Base-by-base conservation (phyloP, 2,888 invertebrate species). In the Himalopsyche kuldschensis region DNA sequence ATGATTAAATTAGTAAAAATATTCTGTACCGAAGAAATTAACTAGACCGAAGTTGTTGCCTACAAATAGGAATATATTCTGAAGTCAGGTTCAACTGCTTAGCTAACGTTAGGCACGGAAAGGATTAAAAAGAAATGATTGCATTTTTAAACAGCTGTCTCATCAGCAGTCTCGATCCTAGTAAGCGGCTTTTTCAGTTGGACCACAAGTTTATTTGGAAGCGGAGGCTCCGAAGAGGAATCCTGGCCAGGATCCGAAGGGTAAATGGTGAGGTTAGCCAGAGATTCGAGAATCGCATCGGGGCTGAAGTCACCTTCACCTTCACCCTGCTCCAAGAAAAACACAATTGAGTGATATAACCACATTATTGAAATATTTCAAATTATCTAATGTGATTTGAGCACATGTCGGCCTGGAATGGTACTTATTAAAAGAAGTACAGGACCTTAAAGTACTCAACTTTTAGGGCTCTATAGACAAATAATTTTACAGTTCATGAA, bases 131-230 rank as follows among this genome's bases (percentile, higher is more conserved):
- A 27, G 30, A 27, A 75, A 77, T 35, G n/a, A 30, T 69, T 27
- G 20, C 20, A 77, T 31, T 30, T 30, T 55, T 89, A 92, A 88
- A 92, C 92, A 46, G 92, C 89, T 77, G 91, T 90, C 82, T 91
- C 90, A 83, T 92, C 90, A 3, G 91, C 91, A 32, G 91, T 91
- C 87, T 92, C 92, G 86, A 92, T 91, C 88, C 91, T 89, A 80
- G 82, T 89, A 24, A 92, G 90, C 11, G 92, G 92, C 86, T 92
- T 91, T 86, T 91, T 90, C n/a, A 91, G 90, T 86, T 92, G 91
- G 55, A 91, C 89, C 79, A 87, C 88, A 84, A 90, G 87, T 84
- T 88, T 89, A 78, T 88, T 88, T 20, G 88, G 88, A 86, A 90
- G 90, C 69, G 92, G 88, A 85, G 91, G 90, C 27, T 91, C 91